These are phyloP conservation scores for Gymnarchus niloticus DNA, from an alignment of 2,113 vertebrate species.

Conservation along the genomic window DNA sequence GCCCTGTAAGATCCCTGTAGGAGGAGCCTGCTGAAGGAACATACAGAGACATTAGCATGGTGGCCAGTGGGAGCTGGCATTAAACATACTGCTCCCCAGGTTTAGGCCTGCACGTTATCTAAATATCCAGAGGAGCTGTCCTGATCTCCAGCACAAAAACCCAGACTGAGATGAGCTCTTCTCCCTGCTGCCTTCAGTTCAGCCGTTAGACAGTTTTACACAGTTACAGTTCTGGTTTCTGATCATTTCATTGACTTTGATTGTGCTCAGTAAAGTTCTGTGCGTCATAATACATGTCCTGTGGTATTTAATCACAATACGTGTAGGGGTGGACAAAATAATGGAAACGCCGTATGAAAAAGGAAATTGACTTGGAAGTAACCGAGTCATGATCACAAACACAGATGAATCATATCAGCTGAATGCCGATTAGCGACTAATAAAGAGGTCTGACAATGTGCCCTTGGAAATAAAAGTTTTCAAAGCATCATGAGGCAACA, in stretches of 20 bases:
- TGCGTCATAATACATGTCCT: not conserved
- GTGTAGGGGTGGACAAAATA: no score
- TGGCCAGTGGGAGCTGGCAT: not conserved
- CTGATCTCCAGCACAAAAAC: not conserved
- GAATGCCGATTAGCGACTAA: no score
- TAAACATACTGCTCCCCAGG: not conserved
- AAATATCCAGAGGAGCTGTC: constrained; percentile 2
- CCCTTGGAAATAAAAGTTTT: no score
- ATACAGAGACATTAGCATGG: not conserved
- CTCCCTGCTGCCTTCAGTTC: not conserved
- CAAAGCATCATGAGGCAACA: no score
- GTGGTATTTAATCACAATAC: not conserved
- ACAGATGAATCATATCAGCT: no score
- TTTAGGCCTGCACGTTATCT: not conserved
- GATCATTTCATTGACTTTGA: not conserved
- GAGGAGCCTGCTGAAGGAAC: not conserved
- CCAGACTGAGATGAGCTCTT: not conserved
- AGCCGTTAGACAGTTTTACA: not conserved
- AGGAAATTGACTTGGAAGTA: no score
- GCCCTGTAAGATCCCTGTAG: not conserved
- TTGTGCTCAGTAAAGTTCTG: not conserved
- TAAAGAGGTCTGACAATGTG: no score
- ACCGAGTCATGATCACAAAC: no score
- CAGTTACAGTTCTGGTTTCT: not conserved
- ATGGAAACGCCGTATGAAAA: no score